These are phyloP conservation scores for Pelodiscus sinensis DNA, from an alignment of 2,113 vertebrate species.

Conservation along the genomic window DNA sequence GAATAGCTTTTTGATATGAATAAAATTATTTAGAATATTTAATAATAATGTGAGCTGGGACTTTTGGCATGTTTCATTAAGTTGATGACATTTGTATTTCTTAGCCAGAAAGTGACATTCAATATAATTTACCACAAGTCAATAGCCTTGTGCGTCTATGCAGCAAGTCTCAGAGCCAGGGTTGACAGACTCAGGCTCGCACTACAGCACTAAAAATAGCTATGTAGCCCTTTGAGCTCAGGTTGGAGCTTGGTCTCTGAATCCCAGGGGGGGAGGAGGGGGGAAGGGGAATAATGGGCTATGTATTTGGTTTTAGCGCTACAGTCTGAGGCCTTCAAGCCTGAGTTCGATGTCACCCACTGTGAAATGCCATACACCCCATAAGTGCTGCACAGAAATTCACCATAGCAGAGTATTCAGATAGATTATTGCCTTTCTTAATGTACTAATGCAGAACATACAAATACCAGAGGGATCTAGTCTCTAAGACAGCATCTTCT, in stretches of 20 bases:
- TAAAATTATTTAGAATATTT: no score
- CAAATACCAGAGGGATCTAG: neutral
- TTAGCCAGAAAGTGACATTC: neutral
- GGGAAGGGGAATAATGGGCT: neutral
- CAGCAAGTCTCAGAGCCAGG: neutral
- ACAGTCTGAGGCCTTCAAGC: neutral
- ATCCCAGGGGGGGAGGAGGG: neutral
- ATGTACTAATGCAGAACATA: fast-evolving
- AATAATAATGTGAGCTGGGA: fast-evolving
- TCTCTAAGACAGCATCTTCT: neutral
- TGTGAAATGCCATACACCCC: no score
- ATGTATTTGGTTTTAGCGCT: neutral
- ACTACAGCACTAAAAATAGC: neutral
- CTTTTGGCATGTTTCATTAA: neutral
- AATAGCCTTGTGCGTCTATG: neutral
- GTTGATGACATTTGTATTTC: neutral
- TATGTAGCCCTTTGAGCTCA: neutral
- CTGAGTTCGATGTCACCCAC: neutral
- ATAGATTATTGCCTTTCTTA: neutral
- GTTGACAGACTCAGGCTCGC: neutral
- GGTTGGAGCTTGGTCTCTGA: neutral
- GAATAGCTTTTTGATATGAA: no score
- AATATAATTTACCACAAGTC: neutral
- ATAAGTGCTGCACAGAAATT: neutral
- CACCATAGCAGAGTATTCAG: fast-evolving